Evolutionary conservation across 53 echinoderm and acorn worm genomes (phyloP), one percentile per base, ranked within the genome.

Genomic region (Glandiceps talaboti): DNA sequence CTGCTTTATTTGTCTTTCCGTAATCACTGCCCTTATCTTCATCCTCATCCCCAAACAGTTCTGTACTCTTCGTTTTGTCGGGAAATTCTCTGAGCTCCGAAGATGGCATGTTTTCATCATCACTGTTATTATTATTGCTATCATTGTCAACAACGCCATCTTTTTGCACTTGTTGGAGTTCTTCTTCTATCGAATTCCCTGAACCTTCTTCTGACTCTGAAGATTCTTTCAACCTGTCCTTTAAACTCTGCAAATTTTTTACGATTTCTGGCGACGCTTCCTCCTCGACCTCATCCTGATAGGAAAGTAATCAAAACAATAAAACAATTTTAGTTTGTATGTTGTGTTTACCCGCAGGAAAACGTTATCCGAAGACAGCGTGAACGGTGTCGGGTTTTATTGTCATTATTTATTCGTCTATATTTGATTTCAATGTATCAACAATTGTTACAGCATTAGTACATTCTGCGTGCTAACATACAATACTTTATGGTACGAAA

Each of bases 81-180:
- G 6, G 6, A 20, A 12, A 45, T 20, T 45, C 64, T 20, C 64
- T 6, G 20, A 45, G 64, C 20, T 45, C 64, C 64, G 64, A 45
- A 6, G 64, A 45, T 45, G 64, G 64, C 64, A 20, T 45, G 64
- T 45, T 45, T 45, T 45, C 64, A 6, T 20, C 64, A 6, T 45
- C 64, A 12, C 20, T 20, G 20, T 20, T 45, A 45, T 45, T 45
- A 45, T 45, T 45, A 45, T 45, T 45, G 64, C 64, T 45, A 45
- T 45, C 64, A 45, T 45, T 45, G 64, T 45, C 64, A n/a, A n/a
- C n/a, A n/a, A n/a, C n/a, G 64, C 64, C 64, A 45, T 45, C 64
- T 45, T 45, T 45, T 6, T 6, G 6, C 6, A 45, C 64, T 45
- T 45, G 6, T 20, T 45, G 64, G 20, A 45, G 64, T 20, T 45